These are phyloP conservation scores for Allobates femoralis DNA, from an alignment of 2,797 vertebrate genomes.

Conservation along the genomic window DNA sequence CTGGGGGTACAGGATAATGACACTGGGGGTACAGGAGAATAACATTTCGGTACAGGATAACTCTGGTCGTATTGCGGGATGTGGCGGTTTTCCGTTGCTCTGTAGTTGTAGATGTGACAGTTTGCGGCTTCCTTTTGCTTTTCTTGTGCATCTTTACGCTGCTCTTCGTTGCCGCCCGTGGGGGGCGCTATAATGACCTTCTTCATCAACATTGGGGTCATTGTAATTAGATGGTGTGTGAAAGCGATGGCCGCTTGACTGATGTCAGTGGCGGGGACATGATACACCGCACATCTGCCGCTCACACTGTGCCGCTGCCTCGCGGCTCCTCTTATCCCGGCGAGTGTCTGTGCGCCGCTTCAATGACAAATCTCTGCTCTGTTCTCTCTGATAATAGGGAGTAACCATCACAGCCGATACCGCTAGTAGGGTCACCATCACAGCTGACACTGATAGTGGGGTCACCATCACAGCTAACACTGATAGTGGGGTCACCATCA, in stretches of 20 bases:
- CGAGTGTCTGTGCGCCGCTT: neutral
- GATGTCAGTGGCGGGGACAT: neutral
- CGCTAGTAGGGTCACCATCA: no score
- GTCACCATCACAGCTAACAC: no score
- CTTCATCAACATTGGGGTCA: neutral
- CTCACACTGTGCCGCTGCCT: slow-evolving; percentile 4
- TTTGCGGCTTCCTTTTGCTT: no score
- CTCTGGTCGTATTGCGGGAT: neutral
- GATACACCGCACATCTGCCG: slow-evolving; percentile 2
- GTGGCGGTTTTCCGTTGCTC: no score
- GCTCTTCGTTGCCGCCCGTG: slow-evolving; percentile 13
- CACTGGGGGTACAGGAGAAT: no score
- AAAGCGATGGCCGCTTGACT: slow-evolving; percentile 11
- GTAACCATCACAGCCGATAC: neutral
- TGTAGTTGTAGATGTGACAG: no score
- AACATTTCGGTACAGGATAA: neutral
- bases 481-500: no score
- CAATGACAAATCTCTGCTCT: neutral
- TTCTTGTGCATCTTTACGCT: neutral
- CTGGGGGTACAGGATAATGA: no score
- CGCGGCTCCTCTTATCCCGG: neutral
- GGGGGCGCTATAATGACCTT: slow-evolving; percentile 37
- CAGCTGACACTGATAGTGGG: no score
- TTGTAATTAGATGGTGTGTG: slow-evolving; percentile 49
- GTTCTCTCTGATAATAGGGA: neutral